Base-by-base conservation (phyloP, 2,797 vertebrate genomes). In the Selene dorsalis region DNA sequence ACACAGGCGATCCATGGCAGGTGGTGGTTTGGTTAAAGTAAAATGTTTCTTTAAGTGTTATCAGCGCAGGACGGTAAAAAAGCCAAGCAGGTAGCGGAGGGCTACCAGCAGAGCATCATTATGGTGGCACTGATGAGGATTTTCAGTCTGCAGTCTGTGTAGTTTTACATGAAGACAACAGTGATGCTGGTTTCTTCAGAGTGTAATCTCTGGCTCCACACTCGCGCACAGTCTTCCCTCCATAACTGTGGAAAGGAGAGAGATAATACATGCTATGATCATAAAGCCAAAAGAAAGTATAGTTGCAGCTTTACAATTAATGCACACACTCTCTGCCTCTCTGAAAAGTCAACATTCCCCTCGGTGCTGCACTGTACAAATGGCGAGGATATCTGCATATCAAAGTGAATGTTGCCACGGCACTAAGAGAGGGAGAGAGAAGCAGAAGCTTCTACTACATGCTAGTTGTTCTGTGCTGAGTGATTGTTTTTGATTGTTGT, bases 361-460 rank as follows among this genome's bases (percentile, higher is more conserved):
- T 82, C 45, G 78, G 89, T 84, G 81, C 69, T 75, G 69, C 82
- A 66, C 80, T 64, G 78, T 88, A 85, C 78, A 80, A 79, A 88
- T 86, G 84, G 75, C 9, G 50, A 64, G 74, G 63, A 50, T 60
- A 92, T 94, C 92, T 94, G 88, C 92, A 94, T 94, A 92, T 94
- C 92, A 94, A 94, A 94, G 92, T 79, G 57, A 87, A 87, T 70
- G 91, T 92, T 91, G 84, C 88, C 86, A 88, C 85, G 88, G 85
- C 47, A 88, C 79, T 84, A 56, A 2, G 55, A 86, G 75, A 82
- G 48, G 11, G n/a, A 76, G 79, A 62, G 63, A 66, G 65, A 75
- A 38, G 53, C 52, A 87, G 82, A 83, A 59, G 73, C 82, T 70
- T 73, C 81, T 69, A 59, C 71, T 76, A 75, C 82, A 66, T 70